phyloP scores from a whole-genome alignment of 2,888 invertebrate species.

The Conus canariensis region DNA sequence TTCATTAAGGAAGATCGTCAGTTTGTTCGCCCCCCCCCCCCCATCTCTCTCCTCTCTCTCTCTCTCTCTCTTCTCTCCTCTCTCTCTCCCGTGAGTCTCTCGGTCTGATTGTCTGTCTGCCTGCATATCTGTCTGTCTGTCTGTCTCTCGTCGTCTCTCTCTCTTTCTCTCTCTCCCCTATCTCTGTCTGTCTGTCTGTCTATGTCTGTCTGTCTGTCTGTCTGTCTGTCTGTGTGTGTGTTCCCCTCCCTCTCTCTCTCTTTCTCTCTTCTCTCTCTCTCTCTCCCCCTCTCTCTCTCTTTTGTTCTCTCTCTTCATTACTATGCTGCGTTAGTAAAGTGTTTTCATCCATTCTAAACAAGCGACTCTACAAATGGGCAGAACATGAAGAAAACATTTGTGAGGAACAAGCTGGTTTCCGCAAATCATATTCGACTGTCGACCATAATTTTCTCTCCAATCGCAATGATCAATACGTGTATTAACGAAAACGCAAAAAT shows the following conservation, averaged over 20 bases:
- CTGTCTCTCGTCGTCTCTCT: background rate
- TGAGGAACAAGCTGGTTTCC: too few species aligned
- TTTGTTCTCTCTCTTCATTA: background rate
- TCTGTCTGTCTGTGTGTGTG: background rate
- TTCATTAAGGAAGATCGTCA: too few species aligned
- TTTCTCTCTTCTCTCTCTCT: background rate
- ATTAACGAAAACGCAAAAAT: too few species aligned
- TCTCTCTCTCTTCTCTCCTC: background rate
- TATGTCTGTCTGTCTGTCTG: background rate
- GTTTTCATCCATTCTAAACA: background rate
- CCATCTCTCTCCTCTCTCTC: background rate
- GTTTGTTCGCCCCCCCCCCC: background rate
- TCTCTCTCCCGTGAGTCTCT: too few species aligned
- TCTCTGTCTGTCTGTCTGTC: background rate
- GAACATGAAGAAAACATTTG: too few species aligned
- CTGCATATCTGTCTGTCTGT: conserved; percentile 8
- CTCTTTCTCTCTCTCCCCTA: too few species aligned
- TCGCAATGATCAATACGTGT: too few species aligned
- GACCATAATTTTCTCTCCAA: too few species aligned
- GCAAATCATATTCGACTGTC: too few species aligned
- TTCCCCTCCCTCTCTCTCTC: background rate
- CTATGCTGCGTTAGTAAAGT: background rate
- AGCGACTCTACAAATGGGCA: too few species aligned
- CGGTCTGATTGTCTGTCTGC: background rate
- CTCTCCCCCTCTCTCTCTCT: background rate